Base-by-base conservation (phyloP, 1,140 invertebrate species). In the Diuraphis noxia region DNA sequence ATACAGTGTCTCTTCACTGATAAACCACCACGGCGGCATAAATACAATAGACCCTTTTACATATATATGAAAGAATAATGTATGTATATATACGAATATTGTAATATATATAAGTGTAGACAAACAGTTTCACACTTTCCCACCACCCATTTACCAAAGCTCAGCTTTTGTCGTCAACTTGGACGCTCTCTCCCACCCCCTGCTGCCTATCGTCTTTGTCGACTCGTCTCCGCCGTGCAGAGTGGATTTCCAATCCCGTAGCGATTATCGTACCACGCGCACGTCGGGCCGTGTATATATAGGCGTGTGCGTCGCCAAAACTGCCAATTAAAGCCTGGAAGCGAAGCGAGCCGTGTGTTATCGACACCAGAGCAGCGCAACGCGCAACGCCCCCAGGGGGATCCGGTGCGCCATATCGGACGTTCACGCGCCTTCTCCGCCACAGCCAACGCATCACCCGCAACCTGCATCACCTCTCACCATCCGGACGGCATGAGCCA, bases 311-410 rank as follows among this genome's bases (percentile, higher is more conserved):
- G 77, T 49, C 77, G 41, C 40, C 43, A 82, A 91, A 90, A 91
- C 88, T 91, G 88, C 88, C 88, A 91, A 91, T 91, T 91, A 91
- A 91, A 91, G 88, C 82, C 88, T 56, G 77, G n/a, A 81, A 81
- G 72, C 72, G 88, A 38, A 81, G 63, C 88, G 77, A 91, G 88
- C 88, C 63, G 88, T 91, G 88, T 91, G 88, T 91, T 91, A 91
- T 91, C 88, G 72, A 91, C 88, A 91, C 77, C 88, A 77, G 72
- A 91, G 88, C 88, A 91, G 88, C 77, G 88, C 72, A 90, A 90
- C 88, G 72, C 87, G 46, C 85, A n/a, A 88, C 88, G 88, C 88
- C 88, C 88, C 88, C 88, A 91, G 63, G 88, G 88, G 88, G 88
- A 91, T 91, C 88, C 72, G 63, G 72, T 49, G 41, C 88, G 88